Percentiles rank a stretch among this genome's conserved stretches.
Conservation (phyloP, 2,113 vertebrate species). For the Bujurquina vittata region DNA sequence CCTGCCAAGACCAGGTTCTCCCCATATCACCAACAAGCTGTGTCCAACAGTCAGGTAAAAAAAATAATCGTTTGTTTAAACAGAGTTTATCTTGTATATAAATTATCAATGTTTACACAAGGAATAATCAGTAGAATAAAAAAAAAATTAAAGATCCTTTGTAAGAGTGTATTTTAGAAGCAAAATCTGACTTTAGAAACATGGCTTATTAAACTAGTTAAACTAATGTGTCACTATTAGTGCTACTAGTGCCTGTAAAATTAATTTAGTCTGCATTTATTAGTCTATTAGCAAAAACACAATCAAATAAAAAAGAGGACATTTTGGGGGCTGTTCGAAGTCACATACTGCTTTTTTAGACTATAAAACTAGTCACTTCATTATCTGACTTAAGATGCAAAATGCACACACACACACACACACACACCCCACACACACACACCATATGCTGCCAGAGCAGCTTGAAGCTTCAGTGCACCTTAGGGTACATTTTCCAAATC, state of each 20-base stretch:
- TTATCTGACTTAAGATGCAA: not conserved
- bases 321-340: not conserved
- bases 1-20: constrained; percentile 92
- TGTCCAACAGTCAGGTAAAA: constrained; percentile 91
- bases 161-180: not conserved
- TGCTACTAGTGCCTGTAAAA: not conserved
- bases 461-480: not conserved
- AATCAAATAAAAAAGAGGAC: not conserved
- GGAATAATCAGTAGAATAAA: not conserved
- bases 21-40: constrained; percentile 90
- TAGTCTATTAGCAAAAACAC: not conserved
- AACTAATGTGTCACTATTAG: not conserved
- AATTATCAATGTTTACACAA: not conserved
- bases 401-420: not conserved
- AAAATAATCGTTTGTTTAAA: not conserved
- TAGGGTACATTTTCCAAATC: not conserved
- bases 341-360: not conserved
- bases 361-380: not conserved
- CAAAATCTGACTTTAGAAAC: not conserved
- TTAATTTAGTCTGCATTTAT: not conserved
- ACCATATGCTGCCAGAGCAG: not conserved
- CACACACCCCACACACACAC: not conserved
- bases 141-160: not conserved
- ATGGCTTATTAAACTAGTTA: not conserved
- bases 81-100: not conserved